A percentile compares a stretch with the other conserved stretches of the same genome.
phyloP scores from a whole-genome alignment of 2,888 invertebrate genomes.

The Platycheirus rosarum region DNA sequence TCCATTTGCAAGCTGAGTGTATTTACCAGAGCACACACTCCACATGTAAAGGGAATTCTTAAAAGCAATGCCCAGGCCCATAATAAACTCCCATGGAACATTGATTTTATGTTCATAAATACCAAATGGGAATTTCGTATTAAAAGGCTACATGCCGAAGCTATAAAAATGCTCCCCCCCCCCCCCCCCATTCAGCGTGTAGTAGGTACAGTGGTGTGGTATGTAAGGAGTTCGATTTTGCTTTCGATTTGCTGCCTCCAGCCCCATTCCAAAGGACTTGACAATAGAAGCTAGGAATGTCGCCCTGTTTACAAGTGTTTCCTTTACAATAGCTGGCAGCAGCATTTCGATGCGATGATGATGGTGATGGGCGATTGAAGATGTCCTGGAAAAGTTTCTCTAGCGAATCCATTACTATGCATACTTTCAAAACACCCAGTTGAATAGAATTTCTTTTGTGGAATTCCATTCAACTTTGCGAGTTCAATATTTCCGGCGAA shows the following conservation, averaged over 20 bases:
- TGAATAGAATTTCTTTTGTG: slow-evolving; percentile 72
- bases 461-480: slow-evolving; percentile 71
- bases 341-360: slow-evolving; percentile 27
- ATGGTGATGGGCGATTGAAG: slow-evolving; percentile 21
- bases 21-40: slow-evolving; percentile 11
- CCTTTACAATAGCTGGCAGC: slow-evolving; percentile 35
- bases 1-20: slow-evolving; percentile 58
- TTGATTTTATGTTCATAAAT: slow-evolving; percentile 74
- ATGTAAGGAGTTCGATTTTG: slow-evolving; percentile 66
- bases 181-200: not conserved
- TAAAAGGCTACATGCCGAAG: slow-evolving; percentile 71
- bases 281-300: slow-evolving; percentile 51
- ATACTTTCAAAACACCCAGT: slow-evolving; percentile 68
- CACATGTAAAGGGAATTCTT: slow-evolving; percentile 46
- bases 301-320: slow-evolving; percentile 70
- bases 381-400: slow-evolving; percentile 55
- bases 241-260: not conserved
- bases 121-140: slow-evolving; percentile 70
- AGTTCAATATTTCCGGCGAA: slow-evolving; percentile 70
- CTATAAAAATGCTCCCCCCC: slow-evolving; percentile 63
- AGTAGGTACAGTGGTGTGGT: slow-evolving; percentile 31
- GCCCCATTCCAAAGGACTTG: no score
- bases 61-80: slow-evolving; percentile 67
- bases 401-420: slow-evolving; percentile 71
- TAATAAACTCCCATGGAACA: slow-evolving; percentile 73